Base-by-base conservation (phyloP, 2,888 invertebrate species). In the Cosmopolites sordidus region DNA sequence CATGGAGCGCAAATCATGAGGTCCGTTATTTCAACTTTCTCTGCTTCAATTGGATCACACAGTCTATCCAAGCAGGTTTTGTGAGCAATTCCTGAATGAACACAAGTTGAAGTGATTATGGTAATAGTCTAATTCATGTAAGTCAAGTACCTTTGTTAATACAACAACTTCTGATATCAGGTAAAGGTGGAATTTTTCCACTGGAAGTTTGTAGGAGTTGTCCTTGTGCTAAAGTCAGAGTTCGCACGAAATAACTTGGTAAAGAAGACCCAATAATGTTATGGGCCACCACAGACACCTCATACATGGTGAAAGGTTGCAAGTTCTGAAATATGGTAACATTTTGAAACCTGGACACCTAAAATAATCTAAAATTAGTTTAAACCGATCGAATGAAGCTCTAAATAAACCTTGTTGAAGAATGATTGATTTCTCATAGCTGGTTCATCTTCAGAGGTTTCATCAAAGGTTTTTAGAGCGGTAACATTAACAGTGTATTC, bases 1-100 rank as follows among this genome's bases (percentile, higher is more conserved):
- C 90, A 91, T 0, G 91, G 91, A 0, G 91, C 91, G 73, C 91
- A 92, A 38, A 91, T 89, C 88, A 92, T 90, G 69, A 91, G 77
- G 70, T 91, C 90, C 40, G 90, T 87, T 58, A 87, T 82, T 76
- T 84, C 67, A 60, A 73, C 66, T 3, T 66, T 63, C 43, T 71
- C 71, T 67, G 76, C 64, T 69, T 73, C 62, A n/a, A 68, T 80
- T 0, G 90, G 89, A 70, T 90, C 89, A 66, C 91, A 92, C 61
- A 92, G 79, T 66, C 86, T 88, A 65, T 85, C 83, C 16, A 90
- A 74, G 67, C 91, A 91, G 44, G 83, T 82, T 59, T 81, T 80
- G 69, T 89, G 87, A 39, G 81, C 82, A 67, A 91, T 83, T 12
- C 64, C 58, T 58, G 15, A 14, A 40, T 12, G 6, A 40, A 16